Conservation (phyloP, 2,797 vertebrate genomes). For the Xiphophorus birchmanni region DNA sequence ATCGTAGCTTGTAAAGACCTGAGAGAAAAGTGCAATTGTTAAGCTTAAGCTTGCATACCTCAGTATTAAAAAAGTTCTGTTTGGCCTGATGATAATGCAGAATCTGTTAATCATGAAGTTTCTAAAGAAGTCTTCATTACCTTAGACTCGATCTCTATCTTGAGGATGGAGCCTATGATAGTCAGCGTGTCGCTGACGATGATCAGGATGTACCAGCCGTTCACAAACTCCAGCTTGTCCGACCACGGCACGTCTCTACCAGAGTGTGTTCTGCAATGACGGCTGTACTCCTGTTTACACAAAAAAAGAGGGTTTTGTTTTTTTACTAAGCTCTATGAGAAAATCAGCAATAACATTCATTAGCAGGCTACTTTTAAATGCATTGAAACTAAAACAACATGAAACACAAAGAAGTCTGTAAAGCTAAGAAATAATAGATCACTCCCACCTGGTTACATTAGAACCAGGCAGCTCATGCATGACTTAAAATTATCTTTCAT, state of each 20-base stretch:
- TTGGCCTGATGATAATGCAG: neutral
- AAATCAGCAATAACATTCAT: neutral
- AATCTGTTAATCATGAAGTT: neutral
- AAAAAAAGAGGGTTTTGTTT: neutral
- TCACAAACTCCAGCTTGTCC: conserved; percentile 91
- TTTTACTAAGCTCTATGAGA: neutral
- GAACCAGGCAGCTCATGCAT: neutral
- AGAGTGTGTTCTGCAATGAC: conserved; percentile 79
- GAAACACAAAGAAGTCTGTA: neutral
- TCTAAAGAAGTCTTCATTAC: conserved; percentile 51
- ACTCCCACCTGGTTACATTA: neutral
- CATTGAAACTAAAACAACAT: neutral
- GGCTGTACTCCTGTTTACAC: conserved; percentile 84
- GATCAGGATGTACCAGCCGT: conserved; percentile 94
- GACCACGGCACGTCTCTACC: conserved; percentile 82
- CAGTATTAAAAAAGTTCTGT: neutral
- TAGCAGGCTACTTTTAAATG: neutral
- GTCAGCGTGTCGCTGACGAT: conserved; percentile 88
- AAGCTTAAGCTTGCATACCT: neutral
- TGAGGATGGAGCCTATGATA: conserved; percentile 90
- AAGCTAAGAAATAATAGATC: neutral
- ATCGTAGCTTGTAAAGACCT: conserved; percentile 92
- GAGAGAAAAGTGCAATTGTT: neutral
- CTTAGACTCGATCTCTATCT: conserved; percentile 95
- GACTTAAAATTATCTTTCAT: neutral